These are phyloP conservation scores for Micrasema longulum DNA, from an alignment of 1,140 invertebrate species.

Conservation along the genomic window DNA sequence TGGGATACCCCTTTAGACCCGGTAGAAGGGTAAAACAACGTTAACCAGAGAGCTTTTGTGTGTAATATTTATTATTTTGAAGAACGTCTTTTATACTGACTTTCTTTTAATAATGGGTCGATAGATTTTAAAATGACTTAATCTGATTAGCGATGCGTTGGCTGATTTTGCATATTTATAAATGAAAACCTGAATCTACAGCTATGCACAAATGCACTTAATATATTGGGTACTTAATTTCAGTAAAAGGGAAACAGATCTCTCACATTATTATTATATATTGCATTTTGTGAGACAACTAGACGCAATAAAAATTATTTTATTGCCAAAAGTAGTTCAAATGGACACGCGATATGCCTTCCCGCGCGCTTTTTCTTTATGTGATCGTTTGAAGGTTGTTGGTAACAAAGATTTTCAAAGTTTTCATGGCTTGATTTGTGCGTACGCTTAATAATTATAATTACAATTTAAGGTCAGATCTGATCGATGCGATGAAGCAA, in stretches of 20 bases:
- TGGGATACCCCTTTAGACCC: no score
- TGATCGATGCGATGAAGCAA: no score
- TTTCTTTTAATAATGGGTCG: no score
- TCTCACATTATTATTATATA: slow-evolving; percentile 8
- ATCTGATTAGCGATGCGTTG: slow-evolving; percentile 12
- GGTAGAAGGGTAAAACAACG: no score
- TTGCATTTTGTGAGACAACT: slow-evolving; percentile 5
- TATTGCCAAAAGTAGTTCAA: background rate
- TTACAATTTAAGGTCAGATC: no score
- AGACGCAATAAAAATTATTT: background rate
- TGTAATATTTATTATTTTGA: no score
- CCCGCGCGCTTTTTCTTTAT: background rate
- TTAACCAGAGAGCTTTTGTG: no score
- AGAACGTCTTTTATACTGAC: no score
- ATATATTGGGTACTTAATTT: background rate
- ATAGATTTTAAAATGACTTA: no score
- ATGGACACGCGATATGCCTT: background rate
- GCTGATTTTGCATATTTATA: slow-evolving; percentile 6
- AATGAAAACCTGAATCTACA: slow-evolving; percentile 18
- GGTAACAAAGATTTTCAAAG: background rate
- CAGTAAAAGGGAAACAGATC: background rate
- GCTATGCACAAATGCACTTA: background rate
- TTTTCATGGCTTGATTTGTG: no score
- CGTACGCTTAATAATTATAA: no score
- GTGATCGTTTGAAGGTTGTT: slow-evolving; percentile 4